Percentiles rank a stretch among this genome's conserved stretches.
Evolutionary conservation across 2,797 vertebrate genomes (phyloP).

Genomic region (Lagocephalus sceleratus): DNA sequence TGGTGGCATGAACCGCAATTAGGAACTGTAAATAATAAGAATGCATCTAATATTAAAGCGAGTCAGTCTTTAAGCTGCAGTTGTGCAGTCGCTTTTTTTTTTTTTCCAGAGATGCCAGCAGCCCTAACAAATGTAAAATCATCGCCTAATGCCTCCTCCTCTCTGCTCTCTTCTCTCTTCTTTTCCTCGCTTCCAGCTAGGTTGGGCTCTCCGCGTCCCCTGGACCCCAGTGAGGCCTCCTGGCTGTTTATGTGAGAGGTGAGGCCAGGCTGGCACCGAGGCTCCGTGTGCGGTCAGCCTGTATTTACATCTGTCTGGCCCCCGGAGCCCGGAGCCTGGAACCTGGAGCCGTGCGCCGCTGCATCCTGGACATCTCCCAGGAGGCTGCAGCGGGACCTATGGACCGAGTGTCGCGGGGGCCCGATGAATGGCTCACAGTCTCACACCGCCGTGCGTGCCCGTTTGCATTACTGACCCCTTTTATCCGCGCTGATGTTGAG

Average conservation of each 20-base stretch:
- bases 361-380: constrained; percentile 59
- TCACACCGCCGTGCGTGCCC: constrained; percentile 26
- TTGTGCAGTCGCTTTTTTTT: too few species aligned
- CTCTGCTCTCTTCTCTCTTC: background rate
- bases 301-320: constrained; percentile 81
- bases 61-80: constrained; percentile 19
- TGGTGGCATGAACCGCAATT: constrained; percentile 61
- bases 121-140: constrained; percentile 51
- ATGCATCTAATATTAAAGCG: constrained; percentile 35
- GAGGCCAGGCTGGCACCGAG: constrained; percentile 64
- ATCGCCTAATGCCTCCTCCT: constrained; percentile 19
- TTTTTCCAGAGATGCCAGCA: constrained; percentile 25
- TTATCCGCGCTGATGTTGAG: constrained; percentile 23
- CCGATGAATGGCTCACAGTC: constrained; percentile 52
- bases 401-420: constrained; percentile 30
- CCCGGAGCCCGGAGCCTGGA: constrained; percentile 55
- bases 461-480: constrained; percentile 46
- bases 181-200: constrained; percentile 34
- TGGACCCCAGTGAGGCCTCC: constrained; percentile 49
- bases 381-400: constrained; percentile 37
- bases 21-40: constrained; percentile 51
- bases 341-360: constrained; percentile 46
- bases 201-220: constrained; percentile 47
- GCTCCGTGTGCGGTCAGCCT: constrained; percentile 71
- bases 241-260: constrained; percentile 62